Base-by-base conservation (phyloP, 2,888 invertebrate species). In the Marronus borbonicus region DNA sequence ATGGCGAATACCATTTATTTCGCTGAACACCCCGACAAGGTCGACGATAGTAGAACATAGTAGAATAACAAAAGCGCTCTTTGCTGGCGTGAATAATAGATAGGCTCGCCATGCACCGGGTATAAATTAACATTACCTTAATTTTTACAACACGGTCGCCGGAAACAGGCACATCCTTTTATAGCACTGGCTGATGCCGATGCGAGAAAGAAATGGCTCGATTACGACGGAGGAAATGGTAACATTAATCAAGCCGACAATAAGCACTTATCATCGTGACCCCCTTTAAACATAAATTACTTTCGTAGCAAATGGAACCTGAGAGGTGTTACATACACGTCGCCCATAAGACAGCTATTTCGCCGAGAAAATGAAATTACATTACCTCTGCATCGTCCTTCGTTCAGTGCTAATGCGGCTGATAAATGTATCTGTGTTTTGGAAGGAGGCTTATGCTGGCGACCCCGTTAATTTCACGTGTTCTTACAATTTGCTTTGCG, bases 251-350 rank as follows among this genome's bases (percentile, higher is more conserved):
- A 66, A 39, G 10, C 17, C 5, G 44, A 66, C 65, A 66, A 17
- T 66, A 66, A 66, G 44, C 65, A 66, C 65, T 66, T 44, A 17
- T 66, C 65, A 66, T 66, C 49, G 65, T 66, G 39, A 20, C 65
- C 44, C 39, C 44, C 5, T 20, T 58, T 66, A 36, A 44, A 66
- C 65, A 66, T 66, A 66, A 66, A 66, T 44, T 66, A 44, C 65
- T 17, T 44, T 39, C 36, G n/a, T 8, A 20, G 55, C 36, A 36
- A 66, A n/a, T 44, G 65, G 17, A 36, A 44, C 17, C 36, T 39
- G 44, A 44, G 65, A 20, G 20, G 10, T 58, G 55, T 20, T 58
- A 20, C 55, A 58, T 58, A 36, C 31, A 5, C 5, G 5, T 36
- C 31, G 31, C 55, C 3, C 55, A 17, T 58, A 20, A 10, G 65